phyloP scores from a whole-genome alignment of 1,140 invertebrate genomes.

The Ceratitis capitata region DNA sequence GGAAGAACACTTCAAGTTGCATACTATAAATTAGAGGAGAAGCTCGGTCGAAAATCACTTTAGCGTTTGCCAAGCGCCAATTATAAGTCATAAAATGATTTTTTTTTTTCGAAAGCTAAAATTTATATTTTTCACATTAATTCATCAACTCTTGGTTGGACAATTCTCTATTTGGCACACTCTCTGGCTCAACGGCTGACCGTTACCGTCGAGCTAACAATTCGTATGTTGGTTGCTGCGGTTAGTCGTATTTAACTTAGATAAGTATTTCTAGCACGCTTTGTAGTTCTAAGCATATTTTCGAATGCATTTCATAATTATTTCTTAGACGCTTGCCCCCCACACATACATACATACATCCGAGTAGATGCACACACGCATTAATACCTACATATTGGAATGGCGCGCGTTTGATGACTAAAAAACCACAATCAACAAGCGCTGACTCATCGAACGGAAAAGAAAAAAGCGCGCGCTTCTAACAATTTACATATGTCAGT shows the following conservation, averaged over 20 bases:
- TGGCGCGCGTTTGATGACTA: slow-evolving; percentile 14
- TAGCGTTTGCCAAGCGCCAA: no score
- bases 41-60: no score
- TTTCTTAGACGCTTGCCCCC: background rate
- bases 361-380: background rate
- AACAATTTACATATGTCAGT: background rate
- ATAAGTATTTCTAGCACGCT: background rate
- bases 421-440: background rate
- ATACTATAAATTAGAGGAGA: no score
- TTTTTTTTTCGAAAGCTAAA: no score
- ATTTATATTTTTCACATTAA: no score
- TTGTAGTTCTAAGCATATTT: background rate
- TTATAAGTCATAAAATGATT: no score
- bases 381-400: background rate
- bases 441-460: background rate
- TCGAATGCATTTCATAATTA: background rate
- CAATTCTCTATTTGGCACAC: no score
- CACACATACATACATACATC: background rate
- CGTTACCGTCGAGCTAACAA: background rate
- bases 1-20: no score
- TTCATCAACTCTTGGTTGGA: no score
- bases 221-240: background rate
- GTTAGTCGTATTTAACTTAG: background rate
- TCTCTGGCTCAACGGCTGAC: no score
- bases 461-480: background rate